A percentile compares a stretch with the other conserved stretches of the same genome.
Conservation (phyloP, 2,797 vertebrate genomes). For the Spatula clypeata region DNA sequence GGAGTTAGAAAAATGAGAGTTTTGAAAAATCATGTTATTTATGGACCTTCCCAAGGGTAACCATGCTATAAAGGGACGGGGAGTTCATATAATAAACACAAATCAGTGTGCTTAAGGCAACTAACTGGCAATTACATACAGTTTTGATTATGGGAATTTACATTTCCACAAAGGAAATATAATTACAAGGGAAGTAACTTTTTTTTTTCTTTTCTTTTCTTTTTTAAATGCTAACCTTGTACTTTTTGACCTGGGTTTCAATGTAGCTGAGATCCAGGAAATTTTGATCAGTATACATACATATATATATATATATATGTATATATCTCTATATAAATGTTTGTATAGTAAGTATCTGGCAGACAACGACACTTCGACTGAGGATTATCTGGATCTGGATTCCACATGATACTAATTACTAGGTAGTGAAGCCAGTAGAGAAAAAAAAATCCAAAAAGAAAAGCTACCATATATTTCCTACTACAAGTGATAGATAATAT, state of each 20-base stretch:
- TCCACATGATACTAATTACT: constrained; percentile 41
- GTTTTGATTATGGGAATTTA: constrained; percentile 71
- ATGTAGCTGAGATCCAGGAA: constrained; percentile 52
- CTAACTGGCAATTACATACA: constrained; percentile 57
- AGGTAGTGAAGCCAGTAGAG: neutral
- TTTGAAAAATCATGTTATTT: constrained; percentile 43
- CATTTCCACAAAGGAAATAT: constrained; percentile 59
- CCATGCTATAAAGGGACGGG: constrained; percentile 15
- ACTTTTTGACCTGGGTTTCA: constrained; percentile 59
- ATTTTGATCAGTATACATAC: constrained; percentile 5
- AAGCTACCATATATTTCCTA: constrained; percentile 15
- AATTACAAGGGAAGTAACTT: constrained; percentile 35
- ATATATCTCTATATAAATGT: constrained; percentile 19
- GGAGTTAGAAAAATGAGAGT: neutral
- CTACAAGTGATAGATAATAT: constrained; percentile 38
- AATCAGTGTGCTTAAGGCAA: constrained; percentile 59
- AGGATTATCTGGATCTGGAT: constrained; percentile 3
- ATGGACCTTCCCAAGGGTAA: constrained; percentile 50
- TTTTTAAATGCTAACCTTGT: neutral
- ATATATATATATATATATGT: neutral
- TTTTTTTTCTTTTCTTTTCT: neutral
- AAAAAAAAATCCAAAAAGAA: neutral
- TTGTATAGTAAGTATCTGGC: constrained; percentile 19
- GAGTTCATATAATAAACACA: constrained; percentile 24
- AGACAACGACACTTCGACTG: neutral